Evolutionary conservation across 2,888 invertebrate genomes (phyloP).

Genomic region (Calliscelio sp.): DNA sequence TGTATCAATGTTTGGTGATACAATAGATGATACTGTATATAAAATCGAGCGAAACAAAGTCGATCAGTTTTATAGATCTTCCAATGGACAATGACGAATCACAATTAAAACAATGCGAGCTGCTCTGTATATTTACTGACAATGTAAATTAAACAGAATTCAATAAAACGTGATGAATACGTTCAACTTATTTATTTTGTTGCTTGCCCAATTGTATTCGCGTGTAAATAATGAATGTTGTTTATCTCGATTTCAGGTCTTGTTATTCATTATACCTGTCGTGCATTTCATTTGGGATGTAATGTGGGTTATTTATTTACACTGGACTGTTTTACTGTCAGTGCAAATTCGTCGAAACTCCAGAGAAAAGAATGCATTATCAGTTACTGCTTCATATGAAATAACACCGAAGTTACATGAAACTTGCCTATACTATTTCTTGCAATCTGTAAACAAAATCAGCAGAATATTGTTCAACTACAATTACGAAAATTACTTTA

Average conservation of each 20-base stretch:
- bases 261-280: slow-evolving; percentile 43
- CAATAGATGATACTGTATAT: slow-evolving; percentile 38
- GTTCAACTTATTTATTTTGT: slow-evolving; percentile 53
- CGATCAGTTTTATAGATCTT: slow-evolving; percentile 59
- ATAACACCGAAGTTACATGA: too few species aligned
- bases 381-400: too few species aligned
- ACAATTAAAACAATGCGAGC: slow-evolving; percentile 57
- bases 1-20: slow-evolving; percentile 10
- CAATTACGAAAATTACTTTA: too few species aligned
- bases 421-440: too few species aligned
- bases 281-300: slow-evolving; percentile 37
- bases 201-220: slow-evolving; percentile 24
- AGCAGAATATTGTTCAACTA: too few species aligned
- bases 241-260: slow-evolving; percentile 40
- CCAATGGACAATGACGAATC: slow-evolving; percentile 54
- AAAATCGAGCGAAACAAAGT: slow-evolving; percentile 37
- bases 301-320: slow-evolving; percentile 44
- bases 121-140: slow-evolving; percentile 51
- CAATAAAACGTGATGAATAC: slow-evolving; percentile 65
- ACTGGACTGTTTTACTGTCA: slow-evolving; percentile 11
- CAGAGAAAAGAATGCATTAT: not conserved
- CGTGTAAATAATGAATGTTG: slow-evolving; percentile 55
- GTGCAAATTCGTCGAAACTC: not conserved
- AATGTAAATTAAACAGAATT: slow-evolving; percentile 56
- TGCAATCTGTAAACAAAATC: too few species aligned